Base-by-base conservation (phyloP, 2,888 invertebrate genomes). In the Lepidonotus clava region DNA sequence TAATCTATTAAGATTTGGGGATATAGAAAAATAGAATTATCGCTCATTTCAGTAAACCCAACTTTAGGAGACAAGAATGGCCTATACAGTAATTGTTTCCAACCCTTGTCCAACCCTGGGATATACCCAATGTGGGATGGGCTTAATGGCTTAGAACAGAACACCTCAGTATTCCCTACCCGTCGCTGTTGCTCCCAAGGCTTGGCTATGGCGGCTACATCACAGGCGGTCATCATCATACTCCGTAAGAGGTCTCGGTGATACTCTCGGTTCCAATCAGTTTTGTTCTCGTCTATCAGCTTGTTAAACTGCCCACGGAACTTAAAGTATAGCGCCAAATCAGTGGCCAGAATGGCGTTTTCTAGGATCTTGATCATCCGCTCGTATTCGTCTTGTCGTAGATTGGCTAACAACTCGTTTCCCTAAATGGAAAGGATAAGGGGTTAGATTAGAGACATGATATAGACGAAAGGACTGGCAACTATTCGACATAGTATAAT, bases 271-370 rank as follows among this genome's bases (percentile, higher is more conserved):
- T 95, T 95, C 96, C 97, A 97, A 92, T 96, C 95, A 88, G 95
- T 95, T 2, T 95, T 91, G 53, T 94, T 94, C 40, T 95, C 94
- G 46, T 95, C 94, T 6, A 97, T 96, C 89, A 97, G 94, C 89
- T 95, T 95, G 94, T 98, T 96, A 95, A 98, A 98, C 41, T 96
- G 96, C 67, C 97, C 97, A 90, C 98, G 96, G 95, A 98, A 98
- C 93, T 92, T 92, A 89, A 93, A 93, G 88, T 93, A 93, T 5
- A 93, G 90, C n/a, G 93, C 93, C 34, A 94, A 89, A 88, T 94
- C 94, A 71, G 94, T 94, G 11, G 94, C 91, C 32, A 94, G 89
- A 71, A 94, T 94, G 83, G 93, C 93, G 89, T 90, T 90, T 87
- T 94, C 93, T 84, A 94, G 87, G 46, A 92, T 88, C 32, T 90